These are phyloP conservation scores for Boulengeromyrus knoepffleri DNA, from an alignment of 2,113 vertebrate species.

Conservation along the genomic window DNA sequence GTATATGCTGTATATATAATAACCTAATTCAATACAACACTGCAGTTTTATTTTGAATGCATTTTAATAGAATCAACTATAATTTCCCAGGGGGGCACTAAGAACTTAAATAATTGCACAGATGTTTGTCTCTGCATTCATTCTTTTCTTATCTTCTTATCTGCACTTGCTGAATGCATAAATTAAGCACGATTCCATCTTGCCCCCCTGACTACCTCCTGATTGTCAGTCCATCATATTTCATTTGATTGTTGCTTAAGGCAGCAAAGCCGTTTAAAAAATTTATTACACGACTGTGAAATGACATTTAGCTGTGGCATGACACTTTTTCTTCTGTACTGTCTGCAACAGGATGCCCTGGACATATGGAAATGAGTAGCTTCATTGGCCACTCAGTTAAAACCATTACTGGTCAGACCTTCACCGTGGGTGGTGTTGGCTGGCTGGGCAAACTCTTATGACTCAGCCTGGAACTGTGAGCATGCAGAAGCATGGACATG, in stretches of 20 bases:
- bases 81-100: background rate
- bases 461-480: background rate
- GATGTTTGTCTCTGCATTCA: background rate
- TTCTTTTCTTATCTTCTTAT: background rate
- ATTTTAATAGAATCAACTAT: background rate
- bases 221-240: background rate
- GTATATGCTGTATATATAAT: background rate
- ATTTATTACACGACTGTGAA: background rate
- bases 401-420: background rate
- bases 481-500: background rate
- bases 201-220: background rate
- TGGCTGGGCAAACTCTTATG: background rate
- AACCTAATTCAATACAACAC: background rate
- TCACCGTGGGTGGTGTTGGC: background rate
- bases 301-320: background rate
- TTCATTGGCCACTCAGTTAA: background rate
- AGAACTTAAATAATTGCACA: background rate
- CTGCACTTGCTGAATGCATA: background rate
- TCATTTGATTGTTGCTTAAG: background rate
- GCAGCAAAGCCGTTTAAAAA: background rate
- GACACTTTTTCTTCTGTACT: background rate
- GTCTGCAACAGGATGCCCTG: background rate
- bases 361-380: background rate
- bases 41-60: background rate
- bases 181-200: background rate